Conservation (phyloP, 2,797 vertebrate species). For the Ataeniobius toweri region DNA sequence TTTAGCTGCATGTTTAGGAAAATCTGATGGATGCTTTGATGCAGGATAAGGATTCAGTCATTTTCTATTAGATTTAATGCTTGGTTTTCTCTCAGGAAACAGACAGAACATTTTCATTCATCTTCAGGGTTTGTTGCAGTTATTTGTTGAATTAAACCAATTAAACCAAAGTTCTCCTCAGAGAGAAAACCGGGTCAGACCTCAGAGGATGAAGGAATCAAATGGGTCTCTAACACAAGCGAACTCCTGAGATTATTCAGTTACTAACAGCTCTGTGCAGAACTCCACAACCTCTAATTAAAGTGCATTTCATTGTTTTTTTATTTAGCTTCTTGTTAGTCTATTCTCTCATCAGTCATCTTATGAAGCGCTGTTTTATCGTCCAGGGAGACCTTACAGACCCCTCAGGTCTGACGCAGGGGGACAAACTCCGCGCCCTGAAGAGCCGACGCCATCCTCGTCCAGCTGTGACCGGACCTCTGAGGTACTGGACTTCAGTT, state of each 20-base stretch:
- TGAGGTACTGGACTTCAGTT: slow-evolving; percentile 75
- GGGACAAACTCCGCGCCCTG: slow-evolving; percentile 95
- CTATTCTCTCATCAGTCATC: neutral
- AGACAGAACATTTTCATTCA: too few species aligned
- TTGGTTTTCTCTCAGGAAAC: too few species aligned
- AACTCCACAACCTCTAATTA: neutral
- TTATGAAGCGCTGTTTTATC: slow-evolving; percentile 15
- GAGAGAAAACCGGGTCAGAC: too few species aligned
- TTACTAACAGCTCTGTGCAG: too few species aligned
- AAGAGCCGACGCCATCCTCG: slow-evolving; percentile 87
- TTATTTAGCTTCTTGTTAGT: neutral
- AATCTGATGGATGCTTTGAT: too few species aligned
- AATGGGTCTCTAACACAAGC: neutral
- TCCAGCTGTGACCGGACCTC: slow-evolving; percentile 78
- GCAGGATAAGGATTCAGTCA: too few species aligned
- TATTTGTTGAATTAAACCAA: too few species aligned
- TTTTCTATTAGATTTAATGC: too few species aligned
- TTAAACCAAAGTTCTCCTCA: too few species aligned
- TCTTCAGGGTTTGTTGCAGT: too few species aligned
- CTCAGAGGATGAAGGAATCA: too few species aligned
- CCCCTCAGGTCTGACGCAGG: slow-evolving; percentile 85
- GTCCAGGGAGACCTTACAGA: slow-evolving; percentile 82
- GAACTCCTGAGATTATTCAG: neutral
- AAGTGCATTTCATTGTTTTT: neutral
- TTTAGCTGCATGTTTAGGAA: too few species aligned